Base-by-base conservation (phyloP, 2,797 vertebrate genomes). In the Trachurus trachurus region DNA sequence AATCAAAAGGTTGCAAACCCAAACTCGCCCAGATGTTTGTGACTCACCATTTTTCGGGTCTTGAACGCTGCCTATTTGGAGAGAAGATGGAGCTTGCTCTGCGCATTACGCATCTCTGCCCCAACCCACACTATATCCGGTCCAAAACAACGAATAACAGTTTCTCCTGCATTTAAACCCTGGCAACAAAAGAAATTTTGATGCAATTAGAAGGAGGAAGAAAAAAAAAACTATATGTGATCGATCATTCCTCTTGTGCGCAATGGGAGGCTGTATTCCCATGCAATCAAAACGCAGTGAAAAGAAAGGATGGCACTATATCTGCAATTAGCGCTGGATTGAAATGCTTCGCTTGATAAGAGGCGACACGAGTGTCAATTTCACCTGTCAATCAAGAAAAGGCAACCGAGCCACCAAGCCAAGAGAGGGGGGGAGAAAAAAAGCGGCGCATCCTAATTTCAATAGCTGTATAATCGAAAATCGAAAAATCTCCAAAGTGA, bases 121-220 rank as follows among this genome's bases (percentile, higher is more conserved):
- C 85, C 90, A 88, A 79, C 84, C 88, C 86, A 83, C 88, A 88
- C 88, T 80, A 84, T 66, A 93, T 91, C 91, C 89, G 89, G 88
- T 91, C 89, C 91, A 91, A 90, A 92, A 93, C 91, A 91, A 85
- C 85, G 78, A 86, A 80, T 75, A 86, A 89, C 91, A 84, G 81
- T 89, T 87, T 89, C 92, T 90, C 83, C 84, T 87, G 90, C 92
- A 94, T 95, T 95, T 95, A 95, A 94, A 93, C 82, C 88, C 93
- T 91, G 87, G 77, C 84, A 76, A 94, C 90, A 93, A 92, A 94
- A 88, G 89, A 91, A 15, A 92, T 83, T 89, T 90, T 91, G 86
- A 91, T 88, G 93, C 89, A 94, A 94, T 94, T 94, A 93, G 86
- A 86, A 69, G 66, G 39, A 71, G 50, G 45, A 1, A 6, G 52